Conservation (phyloP, 1,140 invertebrate genomes). For the Zaprionus lachaisei region DNA sequence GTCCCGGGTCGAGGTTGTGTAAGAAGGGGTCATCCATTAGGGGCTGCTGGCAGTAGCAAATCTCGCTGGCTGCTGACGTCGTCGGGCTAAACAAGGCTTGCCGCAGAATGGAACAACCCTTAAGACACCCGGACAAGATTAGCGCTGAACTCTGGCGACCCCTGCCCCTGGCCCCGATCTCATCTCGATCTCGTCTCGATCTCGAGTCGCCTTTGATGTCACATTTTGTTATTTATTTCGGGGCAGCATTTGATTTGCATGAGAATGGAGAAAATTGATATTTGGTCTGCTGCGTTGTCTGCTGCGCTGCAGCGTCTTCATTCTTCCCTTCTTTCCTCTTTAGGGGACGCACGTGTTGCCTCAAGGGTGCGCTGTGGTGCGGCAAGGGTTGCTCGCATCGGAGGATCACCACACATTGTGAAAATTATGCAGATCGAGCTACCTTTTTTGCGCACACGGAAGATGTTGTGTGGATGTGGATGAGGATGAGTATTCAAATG, state of each 20-base stretch:
- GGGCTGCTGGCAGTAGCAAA: conserved; percentile 53
- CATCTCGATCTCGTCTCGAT: conserved; percentile 50
- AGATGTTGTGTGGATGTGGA: conserved; percentile 19
- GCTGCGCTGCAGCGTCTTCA: conserved; percentile 63
- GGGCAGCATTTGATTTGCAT: conserved; percentile 80
- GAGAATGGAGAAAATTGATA: conserved; percentile 82
- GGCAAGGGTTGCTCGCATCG: conserved; percentile 56
- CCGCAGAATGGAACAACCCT: conserved; percentile 61
- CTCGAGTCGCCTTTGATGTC: conserved; percentile 64
- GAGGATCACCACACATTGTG: conserved; percentile 66
- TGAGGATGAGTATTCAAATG: conserved; percentile 80
- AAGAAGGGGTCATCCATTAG: conserved; percentile 80
- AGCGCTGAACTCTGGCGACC: conserved; percentile 44
- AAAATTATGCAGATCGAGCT: conserved; percentile 77
- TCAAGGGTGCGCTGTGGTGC: conserved; percentile 50
- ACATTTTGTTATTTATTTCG: conserved; percentile 79
- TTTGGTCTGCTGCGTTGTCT: conserved; percentile 73
- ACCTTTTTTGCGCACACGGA: conserved; percentile 60
- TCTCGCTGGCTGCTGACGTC: conserved; percentile 71
- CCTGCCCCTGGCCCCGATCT: conserved; percentile 48
- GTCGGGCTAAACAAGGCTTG: conserved; percentile 59
- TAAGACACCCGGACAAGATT: conserved; percentile 59
- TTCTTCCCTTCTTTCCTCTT: background rate
- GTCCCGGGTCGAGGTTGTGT: conserved; percentile 29
- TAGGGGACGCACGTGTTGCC: conserved; percentile 69